Conservation (phyloP, 2,888 invertebrate species). For the Nymphalis c-album region DNA sequence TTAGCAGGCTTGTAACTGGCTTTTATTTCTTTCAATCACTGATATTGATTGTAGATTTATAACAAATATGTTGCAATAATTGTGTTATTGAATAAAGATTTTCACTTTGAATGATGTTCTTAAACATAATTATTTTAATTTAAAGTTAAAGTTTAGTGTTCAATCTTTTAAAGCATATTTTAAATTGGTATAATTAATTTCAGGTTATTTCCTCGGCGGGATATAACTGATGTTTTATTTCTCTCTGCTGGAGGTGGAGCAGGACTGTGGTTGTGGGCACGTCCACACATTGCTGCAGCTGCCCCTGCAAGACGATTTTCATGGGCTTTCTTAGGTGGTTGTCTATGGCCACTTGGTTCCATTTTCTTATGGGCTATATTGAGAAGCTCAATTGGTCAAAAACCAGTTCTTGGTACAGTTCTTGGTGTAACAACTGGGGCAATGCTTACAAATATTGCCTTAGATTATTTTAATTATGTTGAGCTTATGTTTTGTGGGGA, state of each 20-base stretch:
- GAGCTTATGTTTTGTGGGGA: slow-evolving; percentile 82
- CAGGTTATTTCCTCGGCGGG: slow-evolving; percentile 87
- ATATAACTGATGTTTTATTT: slow-evolving; percentile 90
- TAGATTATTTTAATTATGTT: slow-evolving; percentile 84
- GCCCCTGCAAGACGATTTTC: slow-evolving; percentile 82
- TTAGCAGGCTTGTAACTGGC: no score
- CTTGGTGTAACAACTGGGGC: slow-evolving; percentile 87
- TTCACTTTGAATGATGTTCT: no score
- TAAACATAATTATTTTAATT: no score
- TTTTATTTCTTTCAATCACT: no score
- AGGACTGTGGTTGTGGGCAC: slow-evolving; percentile 90
- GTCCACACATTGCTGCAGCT: slow-evolving; percentile 87
- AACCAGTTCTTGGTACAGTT: slow-evolving; percentile 84
- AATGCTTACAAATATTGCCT: slow-evolving; percentile 83
- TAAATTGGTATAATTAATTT: slow-evolving; percentile 47
- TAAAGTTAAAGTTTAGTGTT: no score
- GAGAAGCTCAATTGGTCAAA: slow-evolving; percentile 88
- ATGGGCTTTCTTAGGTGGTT: slow-evolving; percentile 88
- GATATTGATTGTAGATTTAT: no score
- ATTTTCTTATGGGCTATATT: slow-evolving; percentile 94
- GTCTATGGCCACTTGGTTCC: slow-evolving; percentile 94
- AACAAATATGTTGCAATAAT: no score
- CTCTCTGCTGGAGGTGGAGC: slow-evolving; percentile 90
- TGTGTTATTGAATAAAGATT: no score
- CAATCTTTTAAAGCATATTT: no score